These are phyloP conservation scores for Silvanus unidentatus DNA, from an alignment of 2,888 invertebrate genomes.

Conservation along the genomic window DNA sequence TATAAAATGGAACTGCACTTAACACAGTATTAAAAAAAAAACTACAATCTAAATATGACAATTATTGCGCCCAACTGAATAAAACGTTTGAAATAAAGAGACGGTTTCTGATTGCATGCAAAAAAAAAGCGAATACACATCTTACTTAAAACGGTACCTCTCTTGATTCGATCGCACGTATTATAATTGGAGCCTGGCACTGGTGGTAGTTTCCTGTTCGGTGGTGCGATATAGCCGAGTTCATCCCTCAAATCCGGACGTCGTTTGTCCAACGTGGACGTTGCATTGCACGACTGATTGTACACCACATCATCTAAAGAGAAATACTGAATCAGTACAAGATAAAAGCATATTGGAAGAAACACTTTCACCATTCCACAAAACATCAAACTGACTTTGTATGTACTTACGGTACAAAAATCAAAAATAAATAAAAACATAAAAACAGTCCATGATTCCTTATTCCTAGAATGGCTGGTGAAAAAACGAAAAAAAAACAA, in stretches of 20 bases:
- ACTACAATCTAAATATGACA: too few relatives aligned
- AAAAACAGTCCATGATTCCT: too few relatives aligned
- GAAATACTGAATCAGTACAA: background rate
- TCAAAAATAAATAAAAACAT: conserved; percentile 1
- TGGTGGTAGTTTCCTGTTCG: conserved; percentile 85
- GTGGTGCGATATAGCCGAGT: conserved; percentile 88
- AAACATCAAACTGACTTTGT: too few relatives aligned
- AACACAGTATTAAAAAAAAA: too few relatives aligned
- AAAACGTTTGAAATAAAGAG: too few relatives aligned
- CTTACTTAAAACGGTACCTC: conserved; percentile 90
- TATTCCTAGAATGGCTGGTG: background rate
- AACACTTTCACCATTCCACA: too few relatives aligned
- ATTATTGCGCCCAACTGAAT: too few relatives aligned
- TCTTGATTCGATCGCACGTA: conserved; percentile 88
- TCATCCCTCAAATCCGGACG: conserved; percentile 81
- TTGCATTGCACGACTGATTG: conserved; percentile 67
- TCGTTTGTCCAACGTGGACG: conserved; percentile 71
- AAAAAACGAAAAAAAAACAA: conserved; percentile 8
- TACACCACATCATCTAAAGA: conserved; percentile 81
- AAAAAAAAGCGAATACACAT: conserved; percentile 24
- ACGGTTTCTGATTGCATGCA: conserved; percentile 17
- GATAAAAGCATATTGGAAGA: too few relatives aligned
- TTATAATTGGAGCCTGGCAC: conserved; percentile 91
- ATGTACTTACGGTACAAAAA: conserved; percentile 2
- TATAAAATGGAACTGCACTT: too few relatives aligned